phyloP scores from a whole-genome alignment of 2,113 vertebrate species.

The Embiotoca jacksoni region DNA sequence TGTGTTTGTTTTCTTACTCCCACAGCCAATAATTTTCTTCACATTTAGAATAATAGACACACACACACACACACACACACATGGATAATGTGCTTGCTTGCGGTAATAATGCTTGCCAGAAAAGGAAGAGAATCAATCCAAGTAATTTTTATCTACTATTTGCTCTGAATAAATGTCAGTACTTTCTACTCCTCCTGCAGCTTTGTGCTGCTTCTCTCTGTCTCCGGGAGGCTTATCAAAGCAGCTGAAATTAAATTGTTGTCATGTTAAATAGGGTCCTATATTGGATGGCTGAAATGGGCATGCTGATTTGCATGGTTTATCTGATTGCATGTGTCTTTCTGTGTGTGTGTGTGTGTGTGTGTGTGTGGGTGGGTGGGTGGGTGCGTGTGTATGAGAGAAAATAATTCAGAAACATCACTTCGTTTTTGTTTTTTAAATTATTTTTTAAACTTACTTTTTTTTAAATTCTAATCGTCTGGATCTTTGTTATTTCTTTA shows the following conservation, averaged over 20 bases:
- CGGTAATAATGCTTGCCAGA: constrained; percentile 37
- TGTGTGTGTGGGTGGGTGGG: background rate
- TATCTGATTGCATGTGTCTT: constrained; percentile 20
- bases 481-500: constrained; percentile 36
- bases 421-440: background rate
- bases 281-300: constrained; percentile 35
- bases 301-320: constrained; percentile 18
- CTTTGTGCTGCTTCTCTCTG: constrained; percentile 26
- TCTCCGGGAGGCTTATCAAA: constrained; percentile 53
- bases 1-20: constrained; percentile 26
- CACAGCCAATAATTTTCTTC: constrained; percentile 21
- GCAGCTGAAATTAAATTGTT: constrained; percentile 56
- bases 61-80: constrained; percentile 1
- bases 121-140: constrained; percentile 46
- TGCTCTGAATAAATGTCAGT: constrained; percentile 63
- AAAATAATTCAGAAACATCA: constrained; percentile 31
- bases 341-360: background rate
- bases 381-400: no score
- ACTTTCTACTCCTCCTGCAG: constrained; percentile 32
- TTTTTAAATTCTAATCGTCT: background rate
- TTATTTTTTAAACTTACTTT: background rate
- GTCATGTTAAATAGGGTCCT: constrained; percentile 53
- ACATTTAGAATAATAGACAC: constrained; percentile 27
- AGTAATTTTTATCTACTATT: constrained; percentile 56
- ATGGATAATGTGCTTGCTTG: background rate